These are phyloP conservation scores for Pantherophis alleghaniensis DNA, from an alignment of 2,797 vertebrate genomes.

Conservation along the genomic window DNA sequence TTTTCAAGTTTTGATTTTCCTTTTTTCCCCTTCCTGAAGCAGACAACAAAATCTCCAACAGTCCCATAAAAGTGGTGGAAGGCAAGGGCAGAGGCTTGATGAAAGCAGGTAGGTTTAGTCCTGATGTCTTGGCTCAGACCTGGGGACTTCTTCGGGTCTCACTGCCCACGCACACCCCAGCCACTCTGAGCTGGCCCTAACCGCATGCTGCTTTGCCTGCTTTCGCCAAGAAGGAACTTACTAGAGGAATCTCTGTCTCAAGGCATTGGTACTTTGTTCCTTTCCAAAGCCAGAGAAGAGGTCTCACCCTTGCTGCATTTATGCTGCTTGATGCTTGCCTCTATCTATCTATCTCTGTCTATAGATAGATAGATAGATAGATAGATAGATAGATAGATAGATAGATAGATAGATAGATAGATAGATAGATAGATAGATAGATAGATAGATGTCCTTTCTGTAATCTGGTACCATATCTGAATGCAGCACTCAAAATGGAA, in stretches of 20 bases:
- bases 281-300: not conserved
- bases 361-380: not conserved
- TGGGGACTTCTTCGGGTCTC: conserved; percentile 4
- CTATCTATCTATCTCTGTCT: not conserved
- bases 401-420: not conserved
- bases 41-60: conserved; percentile 60
- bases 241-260: too few relatives aligned
- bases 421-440: not conserved
- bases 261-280: not conserved
- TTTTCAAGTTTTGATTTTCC: not conserved
- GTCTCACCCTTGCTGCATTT: not conserved
- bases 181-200: conserved; percentile 3
- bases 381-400: not conserved
- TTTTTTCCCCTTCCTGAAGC: not conserved
- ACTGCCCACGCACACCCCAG: not conserved
- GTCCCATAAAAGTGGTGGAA: conserved; percentile 65
- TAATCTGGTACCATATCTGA: not conserved
- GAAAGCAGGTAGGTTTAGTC: conserved; percentile 73
- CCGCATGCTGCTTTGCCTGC: conserved; percentile 1
- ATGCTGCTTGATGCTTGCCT: not conserved
- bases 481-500: not conserved
- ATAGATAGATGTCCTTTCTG: not conserved
- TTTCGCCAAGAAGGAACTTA: not conserved
- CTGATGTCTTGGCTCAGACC: not conserved
- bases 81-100: conserved; percentile 64